phyloP scores from a whole-genome alignment of 2,797 vertebrate genomes.

The Pogoniulus pusillus region DNA sequence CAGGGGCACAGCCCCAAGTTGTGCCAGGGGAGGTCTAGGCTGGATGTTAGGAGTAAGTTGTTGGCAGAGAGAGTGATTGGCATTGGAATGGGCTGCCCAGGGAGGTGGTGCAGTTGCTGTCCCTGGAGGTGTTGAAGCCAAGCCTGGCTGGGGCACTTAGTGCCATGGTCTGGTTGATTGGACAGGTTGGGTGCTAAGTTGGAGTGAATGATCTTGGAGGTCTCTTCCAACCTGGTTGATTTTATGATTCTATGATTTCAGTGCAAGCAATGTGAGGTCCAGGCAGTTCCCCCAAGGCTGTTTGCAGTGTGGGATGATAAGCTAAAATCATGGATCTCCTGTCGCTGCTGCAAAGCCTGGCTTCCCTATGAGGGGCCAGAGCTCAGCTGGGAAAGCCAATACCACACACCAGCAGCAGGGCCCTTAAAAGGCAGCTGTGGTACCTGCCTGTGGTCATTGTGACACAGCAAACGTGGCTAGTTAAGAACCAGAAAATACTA shows the following conservation, averaged over 20 bases:
- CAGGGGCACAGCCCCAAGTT: no score
- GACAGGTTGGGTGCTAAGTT: no score
- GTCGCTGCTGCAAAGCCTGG: not conserved
- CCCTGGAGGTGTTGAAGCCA: no score
- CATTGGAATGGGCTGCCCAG: no score
- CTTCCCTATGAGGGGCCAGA: fast-evolving
- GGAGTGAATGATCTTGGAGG: no score
- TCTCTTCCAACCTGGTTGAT: no score
- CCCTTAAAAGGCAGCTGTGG: not conserved
- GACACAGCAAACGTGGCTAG: not conserved
- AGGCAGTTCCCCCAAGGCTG: not conserved
- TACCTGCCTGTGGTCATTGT: not conserved
- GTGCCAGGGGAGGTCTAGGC: no score
- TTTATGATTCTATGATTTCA: not conserved
- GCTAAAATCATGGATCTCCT: not conserved
- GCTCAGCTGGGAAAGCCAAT: not conserved
- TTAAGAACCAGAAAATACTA: not conserved
- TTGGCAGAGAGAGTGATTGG: no score
- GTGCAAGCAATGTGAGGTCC: not conserved
- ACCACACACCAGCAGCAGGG: fast-evolving
- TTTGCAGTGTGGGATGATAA: not conserved
- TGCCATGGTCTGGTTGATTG: no score
- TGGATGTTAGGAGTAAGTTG: no score
- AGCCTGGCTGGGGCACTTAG: no score
- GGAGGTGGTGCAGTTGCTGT: no score